Conservation (phyloP, 2,113 vertebrate species). For the Rhegmatorhina hoffmannsi region DNA sequence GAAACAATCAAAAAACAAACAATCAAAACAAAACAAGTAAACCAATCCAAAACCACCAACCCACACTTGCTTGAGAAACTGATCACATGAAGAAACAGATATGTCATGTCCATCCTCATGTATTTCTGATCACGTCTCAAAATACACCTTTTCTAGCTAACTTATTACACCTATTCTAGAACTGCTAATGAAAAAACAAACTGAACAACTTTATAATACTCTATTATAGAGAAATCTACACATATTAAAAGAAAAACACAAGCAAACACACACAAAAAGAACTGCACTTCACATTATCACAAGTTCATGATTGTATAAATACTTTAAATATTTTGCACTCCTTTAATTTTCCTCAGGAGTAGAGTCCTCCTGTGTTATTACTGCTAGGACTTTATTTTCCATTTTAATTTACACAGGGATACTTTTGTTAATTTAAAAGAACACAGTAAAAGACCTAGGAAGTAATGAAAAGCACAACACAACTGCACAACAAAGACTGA, state of each 20-base stretch:
- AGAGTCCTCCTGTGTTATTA: not conserved
- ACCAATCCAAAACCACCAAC: not conserved
- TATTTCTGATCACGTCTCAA: not conserved
- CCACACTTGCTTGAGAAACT: not conserved
- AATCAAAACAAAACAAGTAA: too few species aligned
- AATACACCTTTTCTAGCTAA: not conserved
- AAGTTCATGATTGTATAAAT: not conserved
- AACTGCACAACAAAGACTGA: not conserved
- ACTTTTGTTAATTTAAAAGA: not conserved
- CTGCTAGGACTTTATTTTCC: not conserved
- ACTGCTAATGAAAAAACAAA: not conserved
- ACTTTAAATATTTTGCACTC: not conserved
- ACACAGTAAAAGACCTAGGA: not conserved
- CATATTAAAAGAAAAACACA: not conserved
- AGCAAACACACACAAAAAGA: accelerated
- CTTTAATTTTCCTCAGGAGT: not conserved
- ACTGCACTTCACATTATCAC: not conserved
- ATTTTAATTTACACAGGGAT: not conserved
- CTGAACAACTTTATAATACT: not conserved
- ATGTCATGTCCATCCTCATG: not conserved
- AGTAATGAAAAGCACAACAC: not conserved
- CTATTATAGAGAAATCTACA: not conserved
- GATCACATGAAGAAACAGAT: not conserved
- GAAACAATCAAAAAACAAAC: too few species aligned
- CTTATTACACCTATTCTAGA: not conserved